phyloP scores from a whole-genome alignment of 2,113 vertebrate genomes.

The Anoplopoma fimbria region DNA sequence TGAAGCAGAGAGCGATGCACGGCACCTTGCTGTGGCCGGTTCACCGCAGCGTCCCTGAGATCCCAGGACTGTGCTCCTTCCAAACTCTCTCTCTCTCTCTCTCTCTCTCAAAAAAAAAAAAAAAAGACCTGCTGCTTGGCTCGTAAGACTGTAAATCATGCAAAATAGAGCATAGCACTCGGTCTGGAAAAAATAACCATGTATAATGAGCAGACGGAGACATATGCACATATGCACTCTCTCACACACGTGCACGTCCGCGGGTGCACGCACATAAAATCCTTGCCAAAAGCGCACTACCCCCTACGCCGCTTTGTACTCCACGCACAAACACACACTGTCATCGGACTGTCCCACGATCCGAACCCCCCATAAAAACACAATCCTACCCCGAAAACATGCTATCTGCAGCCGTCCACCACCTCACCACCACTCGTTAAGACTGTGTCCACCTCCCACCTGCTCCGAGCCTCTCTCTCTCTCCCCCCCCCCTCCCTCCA shows the following conservation, averaged over 20 bases:
- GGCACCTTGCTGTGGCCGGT: constrained; percentile 49
- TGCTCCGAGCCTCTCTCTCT: constrained; percentile 53
- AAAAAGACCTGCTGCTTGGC: constrained; percentile 58
- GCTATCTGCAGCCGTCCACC: constrained; percentile 45
- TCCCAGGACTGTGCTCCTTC: constrained; percentile 56
- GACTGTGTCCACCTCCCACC: constrained; percentile 70
- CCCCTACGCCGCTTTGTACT: constrained; percentile 55
- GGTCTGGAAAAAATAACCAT: constrained; percentile 63
- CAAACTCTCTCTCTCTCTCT: constrained; percentile 33
- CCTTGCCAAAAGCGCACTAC: constrained; percentile 64
- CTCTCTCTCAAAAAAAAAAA: constrained; percentile 23
- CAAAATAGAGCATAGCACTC: constrained; percentile 64
- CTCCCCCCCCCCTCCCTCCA: constrained; percentile 40
- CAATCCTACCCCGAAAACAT: constrained; percentile 44
- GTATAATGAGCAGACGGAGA: constrained; percentile 66
- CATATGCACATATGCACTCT: constrained; percentile 67
- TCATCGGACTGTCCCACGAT: constrained; percentile 27
- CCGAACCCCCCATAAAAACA: constrained; percentile 35
- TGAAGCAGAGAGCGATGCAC: constrained; percentile 28
- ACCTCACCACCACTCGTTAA: constrained; percentile 55
- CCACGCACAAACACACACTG: constrained; percentile 46
- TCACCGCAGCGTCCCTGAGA: constrained; percentile 72
- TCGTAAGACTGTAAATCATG: constrained; percentile 54
- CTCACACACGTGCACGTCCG: constrained; percentile 50
- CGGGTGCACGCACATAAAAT: constrained; percentile 20